These are phyloP conservation scores for Otis tarda DNA, from an alignment of 2,113 vertebrate species.

Conservation along the genomic window DNA sequence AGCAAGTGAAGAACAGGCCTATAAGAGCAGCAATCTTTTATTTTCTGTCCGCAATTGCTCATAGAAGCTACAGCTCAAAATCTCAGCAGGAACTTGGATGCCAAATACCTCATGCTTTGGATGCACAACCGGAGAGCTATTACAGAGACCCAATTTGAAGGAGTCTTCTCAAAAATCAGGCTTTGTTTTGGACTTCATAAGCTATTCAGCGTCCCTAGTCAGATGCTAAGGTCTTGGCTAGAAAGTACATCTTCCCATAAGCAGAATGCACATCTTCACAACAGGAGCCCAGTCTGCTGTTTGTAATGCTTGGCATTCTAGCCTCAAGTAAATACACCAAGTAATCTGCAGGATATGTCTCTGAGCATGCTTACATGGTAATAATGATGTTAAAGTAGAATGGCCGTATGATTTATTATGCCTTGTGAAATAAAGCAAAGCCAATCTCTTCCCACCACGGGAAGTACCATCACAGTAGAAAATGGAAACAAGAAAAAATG, in stretches of 20 bases:
- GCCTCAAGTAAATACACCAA: conserved; percentile 67
- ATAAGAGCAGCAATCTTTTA: background rate
- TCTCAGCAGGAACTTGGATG: background rate
- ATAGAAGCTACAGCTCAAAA: background rate
- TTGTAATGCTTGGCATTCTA: conserved; percentile 54
- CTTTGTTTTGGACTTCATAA: background rate
- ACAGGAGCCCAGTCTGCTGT: conserved; percentile 45
- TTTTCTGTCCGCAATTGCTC: background rate
- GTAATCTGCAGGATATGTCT: conserved; percentile 53
- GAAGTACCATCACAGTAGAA: conserved; percentile 71
- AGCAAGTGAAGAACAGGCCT: background rate
- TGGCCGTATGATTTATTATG: conserved; percentile 71
- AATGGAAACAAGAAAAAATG: conserved; percentile 69
- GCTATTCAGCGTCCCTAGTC: background rate
- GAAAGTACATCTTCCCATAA: background rate
- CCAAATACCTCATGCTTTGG: background rate
- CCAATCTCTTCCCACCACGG: conserved; percentile 62
- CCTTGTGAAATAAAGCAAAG: conserved; percentile 68
- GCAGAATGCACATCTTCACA: conserved; percentile 21
- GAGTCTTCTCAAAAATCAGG: background rate
- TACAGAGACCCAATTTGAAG: background rate
- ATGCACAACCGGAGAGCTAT: background rate
- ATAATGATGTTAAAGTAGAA: conserved; percentile 62
- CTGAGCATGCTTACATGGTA: conserved; percentile 62
- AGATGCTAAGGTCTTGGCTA: background rate